These are phyloP conservation scores for Synergus gifuensis DNA, from an alignment of 2,888 invertebrate genomes.

Conservation along the genomic window DNA sequence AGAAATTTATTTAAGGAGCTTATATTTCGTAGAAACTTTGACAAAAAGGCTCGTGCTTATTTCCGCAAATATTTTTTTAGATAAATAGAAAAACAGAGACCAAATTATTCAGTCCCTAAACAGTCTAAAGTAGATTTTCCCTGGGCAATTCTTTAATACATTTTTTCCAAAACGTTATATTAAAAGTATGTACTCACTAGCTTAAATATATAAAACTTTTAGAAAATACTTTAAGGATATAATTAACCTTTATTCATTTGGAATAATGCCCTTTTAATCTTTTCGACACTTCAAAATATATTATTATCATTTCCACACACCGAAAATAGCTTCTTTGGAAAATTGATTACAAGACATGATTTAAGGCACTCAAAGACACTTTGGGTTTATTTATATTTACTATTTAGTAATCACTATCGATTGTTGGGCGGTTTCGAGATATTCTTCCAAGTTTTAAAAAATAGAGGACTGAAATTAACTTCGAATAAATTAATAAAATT, in stretches of 20 bases:
- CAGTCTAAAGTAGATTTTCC: not conserved
- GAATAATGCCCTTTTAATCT: slow-evolving; percentile 18
- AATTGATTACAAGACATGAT: not conserved
- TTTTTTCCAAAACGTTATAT: not conserved
- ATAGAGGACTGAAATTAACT: not conserved
- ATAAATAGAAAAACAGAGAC: not conserved
- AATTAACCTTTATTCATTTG: not conserved
- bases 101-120: not conserved
- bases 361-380: slow-evolving; percentile 34
- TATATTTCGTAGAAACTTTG: not conserved
- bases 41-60: not conserved
- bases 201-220: not conserved
- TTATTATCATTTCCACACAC: slow-evolving; percentile 35
- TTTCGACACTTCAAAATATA: slow-evolving; percentile 2
- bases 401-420: slow-evolving; percentile 21
- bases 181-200: not conserved
- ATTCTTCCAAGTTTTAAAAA: not conserved
- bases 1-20: not conserved
- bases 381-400: not conserved
- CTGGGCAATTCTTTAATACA: not conserved
- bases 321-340: not conserved
- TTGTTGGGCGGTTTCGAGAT: slow-evolving; percentile 31
- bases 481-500: too few relatives aligned
- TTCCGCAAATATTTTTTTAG: not conserved
- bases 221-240: not conserved